These are phyloP conservation scores for Tapera naevia DNA, from an alignment of 2,797 vertebrate species.

Conservation along the genomic window DNA sequence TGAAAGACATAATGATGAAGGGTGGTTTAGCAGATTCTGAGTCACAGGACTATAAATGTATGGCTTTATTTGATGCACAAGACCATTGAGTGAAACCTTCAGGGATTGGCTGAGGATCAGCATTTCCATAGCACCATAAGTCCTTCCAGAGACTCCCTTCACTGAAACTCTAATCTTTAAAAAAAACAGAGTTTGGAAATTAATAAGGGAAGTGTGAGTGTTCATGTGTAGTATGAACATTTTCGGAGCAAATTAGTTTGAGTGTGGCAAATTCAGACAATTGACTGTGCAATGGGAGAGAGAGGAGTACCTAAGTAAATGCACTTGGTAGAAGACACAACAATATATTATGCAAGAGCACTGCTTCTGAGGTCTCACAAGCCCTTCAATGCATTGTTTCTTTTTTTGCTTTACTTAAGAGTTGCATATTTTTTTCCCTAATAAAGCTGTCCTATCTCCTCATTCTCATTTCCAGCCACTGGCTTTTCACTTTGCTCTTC, in stretches of 20 bases:
- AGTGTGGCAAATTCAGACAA: neutral
- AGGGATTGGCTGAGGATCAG: neutral
- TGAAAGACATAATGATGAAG: neutral
- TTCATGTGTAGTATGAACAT: neutral
- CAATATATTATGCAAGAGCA: neutral
- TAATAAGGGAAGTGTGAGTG: accelerated
- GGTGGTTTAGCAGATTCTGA: neutral
- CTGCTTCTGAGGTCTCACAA: neutral
- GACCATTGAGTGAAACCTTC: neutral
- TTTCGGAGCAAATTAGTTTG: neutral
- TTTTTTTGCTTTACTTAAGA: neutral
- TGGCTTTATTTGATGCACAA: neutral
- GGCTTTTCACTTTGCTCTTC: neutral
- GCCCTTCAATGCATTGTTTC: neutral
- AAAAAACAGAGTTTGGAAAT: neutral
- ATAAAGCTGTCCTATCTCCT: neutral
- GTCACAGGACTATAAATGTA: neutral
- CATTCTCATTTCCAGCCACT: neutral
- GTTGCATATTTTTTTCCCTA: neutral
- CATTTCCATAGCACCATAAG: neutral
- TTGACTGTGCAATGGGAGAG: neutral
- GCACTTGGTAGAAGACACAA: neutral
- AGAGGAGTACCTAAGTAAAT: neutral
- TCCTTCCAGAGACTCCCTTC: neutral
- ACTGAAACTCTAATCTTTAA: neutral